Conservation (phyloP, 2,888 invertebrate species). For the Prosapia bicincta region DNA sequence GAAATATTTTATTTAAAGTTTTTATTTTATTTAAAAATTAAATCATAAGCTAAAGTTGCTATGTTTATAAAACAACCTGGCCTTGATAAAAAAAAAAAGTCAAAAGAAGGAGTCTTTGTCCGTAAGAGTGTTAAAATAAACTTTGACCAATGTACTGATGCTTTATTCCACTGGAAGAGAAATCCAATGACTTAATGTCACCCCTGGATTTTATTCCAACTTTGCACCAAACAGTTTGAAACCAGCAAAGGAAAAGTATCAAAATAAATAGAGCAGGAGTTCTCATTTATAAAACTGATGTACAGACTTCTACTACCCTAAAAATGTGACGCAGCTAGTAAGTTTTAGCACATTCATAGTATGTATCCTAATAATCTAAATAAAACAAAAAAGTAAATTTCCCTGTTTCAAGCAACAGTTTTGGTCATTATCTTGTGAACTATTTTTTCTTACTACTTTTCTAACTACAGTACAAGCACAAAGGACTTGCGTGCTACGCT, state of each 20-base stretch:
- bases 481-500: too few relatives aligned
- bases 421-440: too few relatives aligned
- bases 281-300: background rate
- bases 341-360: background rate
- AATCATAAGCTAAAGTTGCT: background rate
- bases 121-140: background rate
- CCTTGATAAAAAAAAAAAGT: background rate
- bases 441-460: too few relatives aligned
- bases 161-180: constrained; percentile 3
- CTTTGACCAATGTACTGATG: background rate
- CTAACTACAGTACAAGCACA: too few relatives aligned
- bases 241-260: background rate
- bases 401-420: too few relatives aligned
- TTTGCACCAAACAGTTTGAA: background rate
- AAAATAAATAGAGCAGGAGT: background rate
- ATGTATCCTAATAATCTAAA: too few relatives aligned
- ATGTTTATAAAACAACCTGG: constrained; percentile 9
- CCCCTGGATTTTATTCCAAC: background rate
- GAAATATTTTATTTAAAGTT: too few relatives aligned
- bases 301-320: background rate
- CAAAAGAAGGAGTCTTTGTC: background rate
- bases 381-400: too few relatives aligned
- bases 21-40: background rate
- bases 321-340: background rate
- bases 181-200: background rate